These are phyloP conservation scores for Drosophila ezoana DNA, from an alignment of 2,888 invertebrate genomes.

Conservation along the genomic window DNA sequence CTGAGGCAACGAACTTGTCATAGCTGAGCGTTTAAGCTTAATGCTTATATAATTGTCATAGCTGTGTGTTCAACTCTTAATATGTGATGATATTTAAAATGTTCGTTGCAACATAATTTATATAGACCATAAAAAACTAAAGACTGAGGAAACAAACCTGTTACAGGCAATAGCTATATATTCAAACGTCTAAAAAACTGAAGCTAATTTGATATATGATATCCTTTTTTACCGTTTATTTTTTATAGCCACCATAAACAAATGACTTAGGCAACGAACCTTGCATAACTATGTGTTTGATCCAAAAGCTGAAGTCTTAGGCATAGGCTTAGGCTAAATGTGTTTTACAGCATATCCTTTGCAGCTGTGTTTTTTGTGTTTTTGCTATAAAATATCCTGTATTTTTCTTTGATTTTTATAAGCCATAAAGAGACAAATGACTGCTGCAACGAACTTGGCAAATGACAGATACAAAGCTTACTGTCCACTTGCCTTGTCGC, in stretches of 20 bases:
- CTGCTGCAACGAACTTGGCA: slow-evolving; percentile 42
- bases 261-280: not conserved
- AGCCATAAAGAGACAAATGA: slow-evolving; percentile 30
- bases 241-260: not conserved
- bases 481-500: slow-evolving; percentile 38
- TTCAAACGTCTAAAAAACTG: not conserved
- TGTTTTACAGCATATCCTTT: not conserved
- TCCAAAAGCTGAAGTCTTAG: not conserved
- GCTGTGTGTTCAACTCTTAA: too few species aligned
- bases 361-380: not conserved
- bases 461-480: slow-evolving; percentile 20
- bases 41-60: too few species aligned
- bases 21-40: too few species aligned
- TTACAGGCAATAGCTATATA: not conserved
- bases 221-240: not conserved
- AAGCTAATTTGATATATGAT: not conserved
- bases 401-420: not conserved
- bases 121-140: not conserved
- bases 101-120: not conserved
- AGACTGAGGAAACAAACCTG: not conserved
- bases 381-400: slow-evolving; percentile 3
- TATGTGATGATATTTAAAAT: too few species aligned
- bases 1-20: not conserved
- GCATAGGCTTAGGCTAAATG: too few species aligned
- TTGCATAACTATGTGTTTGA: not conserved